A percentile compares a stretch with the other conserved stretches of the same genome.
Conservation (phyloP, 37 sponge, comb jelly and placozoan species). For the Ianthella basta region DNA sequence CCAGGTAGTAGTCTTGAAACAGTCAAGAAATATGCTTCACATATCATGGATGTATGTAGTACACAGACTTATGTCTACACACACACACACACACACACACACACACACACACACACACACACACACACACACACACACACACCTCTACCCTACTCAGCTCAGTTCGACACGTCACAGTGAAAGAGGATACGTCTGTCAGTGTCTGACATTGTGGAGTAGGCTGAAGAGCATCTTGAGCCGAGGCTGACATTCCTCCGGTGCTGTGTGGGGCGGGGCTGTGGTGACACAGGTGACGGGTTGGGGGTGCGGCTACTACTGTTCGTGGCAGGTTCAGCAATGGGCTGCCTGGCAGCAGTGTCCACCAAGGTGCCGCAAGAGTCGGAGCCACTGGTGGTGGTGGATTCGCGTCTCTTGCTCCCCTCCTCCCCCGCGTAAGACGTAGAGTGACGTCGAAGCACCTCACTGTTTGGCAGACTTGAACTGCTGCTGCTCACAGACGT, state of each 20-base stretch:
- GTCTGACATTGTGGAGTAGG: slow-evolving; percentile 67
- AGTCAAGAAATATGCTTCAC: too few relatives aligned
- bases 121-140: slow-evolving; percentile 1
- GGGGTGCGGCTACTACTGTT: too few relatives aligned
- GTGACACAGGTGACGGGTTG: not conserved
- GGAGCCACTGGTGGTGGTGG: not conserved
- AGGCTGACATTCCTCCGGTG: not conserved
- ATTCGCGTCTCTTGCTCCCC: not conserved
- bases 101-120: not conserved
- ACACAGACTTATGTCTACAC: not conserved
- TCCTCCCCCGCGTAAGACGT: not conserved
- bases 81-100: slow-evolving; percentile 20
- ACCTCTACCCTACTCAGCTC: not conserved
- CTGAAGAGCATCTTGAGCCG: slow-evolving; percentile 50
- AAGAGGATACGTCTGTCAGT: slow-evolving; percentile 27
- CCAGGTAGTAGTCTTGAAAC: too few relatives aligned
- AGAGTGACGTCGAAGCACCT: not conserved
- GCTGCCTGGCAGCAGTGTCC: not conserved
- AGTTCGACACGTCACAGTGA: not conserved
- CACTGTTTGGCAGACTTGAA: not conserved
- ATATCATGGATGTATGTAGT: too few relatives aligned
- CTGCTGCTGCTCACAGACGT: not conserved
- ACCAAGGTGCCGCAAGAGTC: slow-evolving; percentile 1
- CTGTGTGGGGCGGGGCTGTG: slow-evolving; percentile 1
- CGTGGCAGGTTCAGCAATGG: not conserved